These are phyloP conservation scores for Drosophila kanapiae DNA, from an alignment of 1,140 invertebrate species.

Conservation along the genomic window DNA sequence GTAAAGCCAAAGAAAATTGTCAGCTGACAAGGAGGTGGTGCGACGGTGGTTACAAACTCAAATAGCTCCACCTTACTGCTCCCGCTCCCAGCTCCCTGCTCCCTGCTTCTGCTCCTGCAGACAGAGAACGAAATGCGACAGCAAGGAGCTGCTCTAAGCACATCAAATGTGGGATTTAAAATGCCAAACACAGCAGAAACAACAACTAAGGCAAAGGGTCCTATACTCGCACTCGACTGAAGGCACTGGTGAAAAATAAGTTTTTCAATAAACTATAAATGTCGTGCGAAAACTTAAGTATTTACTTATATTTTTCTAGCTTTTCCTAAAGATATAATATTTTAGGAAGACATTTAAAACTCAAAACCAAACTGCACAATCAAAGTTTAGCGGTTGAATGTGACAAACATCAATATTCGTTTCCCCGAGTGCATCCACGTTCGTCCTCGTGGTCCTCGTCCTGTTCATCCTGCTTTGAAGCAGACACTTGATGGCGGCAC, in stretches of 20 bases:
- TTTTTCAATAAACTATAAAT: background rate
- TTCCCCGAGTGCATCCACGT: slow-evolving; percentile 5
- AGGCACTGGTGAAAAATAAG: slow-evolving; percentile 17
- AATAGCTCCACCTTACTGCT: slow-evolving; percentile 2
- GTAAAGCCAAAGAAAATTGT: slow-evolving; percentile 83
- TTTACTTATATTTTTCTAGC: background rate
- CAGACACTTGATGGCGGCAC: slow-evolving; percentile 81
- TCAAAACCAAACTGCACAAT: background rate
- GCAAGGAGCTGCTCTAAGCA: slow-evolving; percentile 66
- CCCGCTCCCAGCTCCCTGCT: background rate
- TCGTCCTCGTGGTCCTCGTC: slow-evolving; percentile 16
- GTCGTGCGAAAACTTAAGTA: accelerated
- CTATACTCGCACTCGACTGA: slow-evolving; percentile 10
- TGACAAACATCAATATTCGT: background rate
- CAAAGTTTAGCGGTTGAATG: background rate
- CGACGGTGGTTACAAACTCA: slow-evolving; percentile 11
- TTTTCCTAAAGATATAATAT: background rate
- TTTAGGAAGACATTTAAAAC: background rate
- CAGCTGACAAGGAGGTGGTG: slow-evolving; percentile 48
- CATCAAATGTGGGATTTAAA: slow-evolving; percentile 83
- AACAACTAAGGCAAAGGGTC: slow-evolving; percentile 34
- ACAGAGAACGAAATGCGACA: slow-evolving; percentile 44
- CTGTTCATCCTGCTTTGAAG: slow-evolving; percentile 41
- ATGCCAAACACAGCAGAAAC: slow-evolving; percentile 70
- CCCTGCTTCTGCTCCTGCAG: slow-evolving; percentile 22